Base-by-base conservation (phyloP, 2,888 invertebrate species). In the Amblyteles armatorius region DNA sequence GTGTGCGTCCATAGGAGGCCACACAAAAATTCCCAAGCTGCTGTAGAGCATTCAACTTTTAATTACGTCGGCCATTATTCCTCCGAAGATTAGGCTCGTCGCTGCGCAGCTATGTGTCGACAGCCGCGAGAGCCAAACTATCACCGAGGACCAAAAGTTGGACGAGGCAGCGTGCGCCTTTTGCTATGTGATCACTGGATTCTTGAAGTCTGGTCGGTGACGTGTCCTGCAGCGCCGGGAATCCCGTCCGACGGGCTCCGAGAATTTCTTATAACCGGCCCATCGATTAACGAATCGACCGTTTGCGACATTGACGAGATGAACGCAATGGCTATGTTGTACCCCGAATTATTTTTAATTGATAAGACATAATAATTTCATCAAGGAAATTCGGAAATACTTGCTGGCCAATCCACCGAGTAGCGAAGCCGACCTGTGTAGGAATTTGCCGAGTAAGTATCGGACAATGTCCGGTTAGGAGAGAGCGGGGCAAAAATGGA, bases 11-110 rank as follows among this genome's bases (percentile, higher is more conserved):
- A 68, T 72, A 60, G 63, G 40, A 29, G 40, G 50, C 16, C 11
- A 33, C 50, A 71, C 40, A 29, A 60, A 73, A 76, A 78, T 83
- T 83, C 72, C 76, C 57, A 57, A 22, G 67, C 50, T 65, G 55
- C 67, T 72, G 65, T 67, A 79, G 67, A 79, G 82, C 57, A 57
- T 57, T 80, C 87, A 88, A 87, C 88, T 90, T 89, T 89, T 90
- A 90, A 89, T 90, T 90, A 90, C 90, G 85, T 83, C 78, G 82
- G 71, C 88, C 88, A 88, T 88, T 88, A 88, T 86, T 88, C 86
- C 83, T 81, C 78, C 74, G 57, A 85, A 88, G 87, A 88, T 89
- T 89, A 87, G 84, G 87, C 87, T 79, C 78, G 52, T 57, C 65
- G 73, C 19, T 52, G 63, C 36, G 63, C 13, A n/a, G 33, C 26